Percentiles rank a stretch among this genome's conserved stretches.
Conservation (phyloP, 2,113 vertebrate species). For the Naja naja region DNA sequence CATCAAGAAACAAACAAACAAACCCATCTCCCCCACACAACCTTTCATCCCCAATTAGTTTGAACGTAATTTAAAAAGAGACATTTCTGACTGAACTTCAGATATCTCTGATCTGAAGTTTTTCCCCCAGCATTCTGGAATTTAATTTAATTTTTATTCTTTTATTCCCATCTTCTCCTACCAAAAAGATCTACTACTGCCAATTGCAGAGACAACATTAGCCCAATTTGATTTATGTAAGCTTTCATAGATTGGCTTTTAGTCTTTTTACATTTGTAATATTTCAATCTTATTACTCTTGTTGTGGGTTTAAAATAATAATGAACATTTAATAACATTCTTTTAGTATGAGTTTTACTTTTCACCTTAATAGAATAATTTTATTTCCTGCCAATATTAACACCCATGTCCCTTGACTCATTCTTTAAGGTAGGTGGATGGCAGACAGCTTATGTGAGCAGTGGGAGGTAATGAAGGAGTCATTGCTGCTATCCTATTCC, state of each 20-base stretch:
- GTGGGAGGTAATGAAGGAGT: background rate
- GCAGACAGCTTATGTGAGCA: background rate
- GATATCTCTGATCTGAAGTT: background rate
- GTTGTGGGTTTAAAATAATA: background rate
- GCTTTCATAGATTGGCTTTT: background rate
- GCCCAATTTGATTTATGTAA: background rate
- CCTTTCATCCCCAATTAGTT: background rate
- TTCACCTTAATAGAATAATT: background rate
- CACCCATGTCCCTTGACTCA: background rate
- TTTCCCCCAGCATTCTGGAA: background rate
- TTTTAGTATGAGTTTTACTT: background rate
- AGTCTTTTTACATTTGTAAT: background rate
- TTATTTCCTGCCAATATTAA: background rate
- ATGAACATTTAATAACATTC: background rate
- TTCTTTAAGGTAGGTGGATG: background rate
- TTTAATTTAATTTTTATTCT: background rate
- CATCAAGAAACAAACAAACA: background rate
- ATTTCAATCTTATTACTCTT: background rate
- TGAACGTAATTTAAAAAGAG: background rate
- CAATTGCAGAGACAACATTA: background rate
- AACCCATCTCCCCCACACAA: rapidly evolving
- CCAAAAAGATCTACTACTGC: background rate
- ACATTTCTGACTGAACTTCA: background rate
- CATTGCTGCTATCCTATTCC: background rate
- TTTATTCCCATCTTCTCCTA: background rate